Conservation (phyloP, 2,888 invertebrate species). For the Spodoptera picta region DNA sequence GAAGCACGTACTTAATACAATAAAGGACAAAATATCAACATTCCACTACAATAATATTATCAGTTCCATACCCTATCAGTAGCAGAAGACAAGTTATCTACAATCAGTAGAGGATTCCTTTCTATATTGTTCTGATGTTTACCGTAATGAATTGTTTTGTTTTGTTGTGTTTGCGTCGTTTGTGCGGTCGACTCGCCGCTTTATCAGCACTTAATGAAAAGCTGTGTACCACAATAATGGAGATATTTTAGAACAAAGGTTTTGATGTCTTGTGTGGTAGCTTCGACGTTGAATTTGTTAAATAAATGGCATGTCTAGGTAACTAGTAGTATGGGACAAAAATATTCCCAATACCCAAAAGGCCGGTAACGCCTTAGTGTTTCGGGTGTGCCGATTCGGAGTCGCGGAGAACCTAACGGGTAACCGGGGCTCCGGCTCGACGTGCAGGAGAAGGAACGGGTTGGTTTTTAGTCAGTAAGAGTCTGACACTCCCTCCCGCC, state of each 20-base stretch:
- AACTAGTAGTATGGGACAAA: too few relatives aligned
- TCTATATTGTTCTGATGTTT: slow-evolving; percentile 50
- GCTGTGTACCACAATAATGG: slow-evolving; percentile 4
- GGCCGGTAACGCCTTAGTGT: too few relatives aligned
- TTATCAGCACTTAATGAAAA: slow-evolving; percentile 16
- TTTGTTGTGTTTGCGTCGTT: slow-evolving; percentile 41
- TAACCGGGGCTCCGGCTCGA: too few relatives aligned
- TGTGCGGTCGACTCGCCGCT: slow-evolving; percentile 8
- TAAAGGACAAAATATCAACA: too few relatives aligned
- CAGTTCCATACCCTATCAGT: neutral
- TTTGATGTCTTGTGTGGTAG: neutral
- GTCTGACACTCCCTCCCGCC: too few relatives aligned
- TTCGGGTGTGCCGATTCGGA: too few relatives aligned
- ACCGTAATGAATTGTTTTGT: slow-evolving; percentile 53
- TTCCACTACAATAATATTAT: too few relatives aligned
- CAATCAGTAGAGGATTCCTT: slow-evolving; percentile 27
- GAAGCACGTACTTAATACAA: too few relatives aligned
- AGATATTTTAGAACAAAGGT: neutral
- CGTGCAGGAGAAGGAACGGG: too few relatives aligned
- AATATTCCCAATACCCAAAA: too few relatives aligned
- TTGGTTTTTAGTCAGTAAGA: too few relatives aligned
- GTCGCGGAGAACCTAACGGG: too few relatives aligned
- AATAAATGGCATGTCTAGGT: neutral
- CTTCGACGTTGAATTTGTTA: neutral
- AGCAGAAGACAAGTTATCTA: slow-evolving; percentile 19